These are phyloP conservation scores for Tipula unca DNA, from an alignment of 2,888 invertebrate species.

Conservation along the genomic window DNA sequence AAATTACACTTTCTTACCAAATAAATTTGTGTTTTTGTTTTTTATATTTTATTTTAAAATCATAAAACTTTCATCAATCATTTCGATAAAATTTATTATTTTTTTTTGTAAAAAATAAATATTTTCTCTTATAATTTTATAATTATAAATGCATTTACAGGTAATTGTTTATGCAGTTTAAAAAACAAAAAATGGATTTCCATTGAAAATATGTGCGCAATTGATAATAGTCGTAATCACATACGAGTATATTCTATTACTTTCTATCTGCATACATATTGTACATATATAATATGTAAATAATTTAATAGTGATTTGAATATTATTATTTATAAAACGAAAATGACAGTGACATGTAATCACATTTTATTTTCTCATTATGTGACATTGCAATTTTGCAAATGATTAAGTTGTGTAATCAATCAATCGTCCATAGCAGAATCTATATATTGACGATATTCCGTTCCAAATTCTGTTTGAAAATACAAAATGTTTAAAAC, in stretches of 20 bases:
- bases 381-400: background rate
- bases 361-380: background rate
- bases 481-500: no score
- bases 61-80: background rate
- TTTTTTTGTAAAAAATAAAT: background rate
- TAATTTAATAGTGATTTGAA: background rate
- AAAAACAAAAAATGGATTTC: background rate
- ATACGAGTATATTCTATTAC: background rate
- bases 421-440: background rate
- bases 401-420: background rate
- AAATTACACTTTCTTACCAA: constrained; percentile 14
- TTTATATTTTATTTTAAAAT: no score
- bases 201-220: background rate
- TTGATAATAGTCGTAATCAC: background rate
- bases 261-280: no score
- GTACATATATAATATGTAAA: background rate
- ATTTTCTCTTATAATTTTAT: background rate
- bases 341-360: background rate
- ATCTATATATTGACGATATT: no score
- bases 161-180: background rate
- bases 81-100: background rate
- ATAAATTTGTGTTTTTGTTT: background rate
- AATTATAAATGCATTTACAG: background rate
- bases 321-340: background rate
- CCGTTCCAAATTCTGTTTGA: no score